These are phyloP conservation scores for Stenolophus ochropezus DNA, from an alignment of 2,888 invertebrate genomes.

Conservation along the genomic window DNA sequence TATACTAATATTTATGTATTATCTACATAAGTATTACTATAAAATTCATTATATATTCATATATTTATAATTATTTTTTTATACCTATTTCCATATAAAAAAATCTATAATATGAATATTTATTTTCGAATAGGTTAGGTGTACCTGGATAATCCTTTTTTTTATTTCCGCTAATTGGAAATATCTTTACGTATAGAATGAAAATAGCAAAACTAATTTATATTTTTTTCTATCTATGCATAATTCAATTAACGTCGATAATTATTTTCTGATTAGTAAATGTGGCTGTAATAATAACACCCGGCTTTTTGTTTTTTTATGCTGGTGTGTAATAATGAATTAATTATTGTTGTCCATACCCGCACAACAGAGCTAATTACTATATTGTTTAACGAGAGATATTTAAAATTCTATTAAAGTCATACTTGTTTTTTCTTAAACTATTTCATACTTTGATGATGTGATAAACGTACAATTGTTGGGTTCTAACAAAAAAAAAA, in stretches of 20 bases:
- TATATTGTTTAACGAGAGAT: slow-evolving; percentile 24
- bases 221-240: neutral
- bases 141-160: neutral
- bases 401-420: slow-evolving; percentile 27
- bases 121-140: too few relatives aligned
- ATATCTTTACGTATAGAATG: neutral
- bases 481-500: neutral
- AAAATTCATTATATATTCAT: too few relatives aligned
- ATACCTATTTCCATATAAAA: too few relatives aligned
- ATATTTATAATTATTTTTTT: too few relatives aligned
- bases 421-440: slow-evolving; percentile 10
- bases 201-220: neutral
- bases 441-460: slow-evolving; percentile 1
- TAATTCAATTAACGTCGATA: slow-evolving; percentile 1
- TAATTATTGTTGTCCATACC: slow-evolving; percentile 36
- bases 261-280: slow-evolving; percentile 37
- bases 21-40: too few relatives aligned
- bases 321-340: slow-evolving; percentile 37
- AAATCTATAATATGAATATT: too few relatives aligned
- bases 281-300: slow-evolving; percentile 19
- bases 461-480: slow-evolving; percentile 13
- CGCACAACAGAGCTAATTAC: slow-evolving; percentile 36
- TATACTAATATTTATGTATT: too few relatives aligned
- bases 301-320: slow-evolving; percentile 8
- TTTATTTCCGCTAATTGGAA: neutral